These are phyloP conservation scores for Conomelus anceps DNA, from an alignment of 2,888 invertebrate species.

Conservation along the genomic window DNA sequence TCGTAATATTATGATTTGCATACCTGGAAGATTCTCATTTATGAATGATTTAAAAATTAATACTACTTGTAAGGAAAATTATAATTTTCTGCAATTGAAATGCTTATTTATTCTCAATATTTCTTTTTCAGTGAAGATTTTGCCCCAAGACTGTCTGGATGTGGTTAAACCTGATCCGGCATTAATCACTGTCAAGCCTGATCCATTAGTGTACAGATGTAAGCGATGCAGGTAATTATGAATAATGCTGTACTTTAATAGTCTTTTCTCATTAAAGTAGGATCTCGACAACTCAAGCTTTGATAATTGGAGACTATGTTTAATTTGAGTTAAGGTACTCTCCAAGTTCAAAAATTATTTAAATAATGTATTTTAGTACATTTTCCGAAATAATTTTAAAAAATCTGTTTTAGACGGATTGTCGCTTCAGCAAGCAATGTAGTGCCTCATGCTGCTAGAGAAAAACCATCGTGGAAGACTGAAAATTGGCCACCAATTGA, in stretches of 20 bases:
- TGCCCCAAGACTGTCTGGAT: constrained; percentile 70
- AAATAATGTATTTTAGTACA: not conserved
- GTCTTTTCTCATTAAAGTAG: not conserved
- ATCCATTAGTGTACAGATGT: constrained; percentile 78
- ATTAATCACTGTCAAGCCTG: constrained; percentile 64
- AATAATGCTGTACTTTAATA: not conserved
- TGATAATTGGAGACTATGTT: no score
- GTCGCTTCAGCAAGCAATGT: constrained; percentile 76
- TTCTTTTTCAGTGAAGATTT: constrained; percentile 58
- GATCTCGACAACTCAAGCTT: no score
- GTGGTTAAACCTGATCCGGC: constrained; percentile 76
- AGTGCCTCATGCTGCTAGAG: constrained; percentile 59
- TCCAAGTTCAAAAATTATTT: no score
- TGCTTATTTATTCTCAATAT: not conserved
- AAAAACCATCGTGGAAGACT: constrained; percentile 47
- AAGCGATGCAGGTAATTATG: constrained; percentile 57
- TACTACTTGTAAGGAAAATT: not conserved
- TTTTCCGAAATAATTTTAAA: not conserved
- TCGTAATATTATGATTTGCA: no score
- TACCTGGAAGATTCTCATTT: no score
- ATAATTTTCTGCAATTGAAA: not conserved
- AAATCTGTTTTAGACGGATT: constrained; percentile 48
- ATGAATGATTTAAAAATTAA: no score
- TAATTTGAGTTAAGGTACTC: no score
- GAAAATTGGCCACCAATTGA: constrained; percentile 36